Conservation (phyloP, 2,113 vertebrate genomes). For the Mobula hypostoma region DNA sequence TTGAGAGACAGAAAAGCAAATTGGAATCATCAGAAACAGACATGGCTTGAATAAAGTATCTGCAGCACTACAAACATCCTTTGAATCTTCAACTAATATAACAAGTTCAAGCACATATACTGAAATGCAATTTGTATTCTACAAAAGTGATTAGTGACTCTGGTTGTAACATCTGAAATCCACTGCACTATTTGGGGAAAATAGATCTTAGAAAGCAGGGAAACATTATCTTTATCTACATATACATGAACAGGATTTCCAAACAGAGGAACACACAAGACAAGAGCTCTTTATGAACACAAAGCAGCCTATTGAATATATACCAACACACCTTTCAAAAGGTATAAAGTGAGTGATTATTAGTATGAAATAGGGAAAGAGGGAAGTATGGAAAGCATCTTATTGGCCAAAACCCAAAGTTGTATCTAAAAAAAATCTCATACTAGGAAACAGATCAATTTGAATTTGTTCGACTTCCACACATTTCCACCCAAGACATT, state of each 20-base stretch:
- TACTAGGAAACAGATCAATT: neutral
- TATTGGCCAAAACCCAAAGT: neutral
- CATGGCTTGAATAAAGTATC: neutral
- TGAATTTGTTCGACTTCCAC: neutral
- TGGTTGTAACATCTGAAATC: neutral
- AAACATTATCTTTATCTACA: neutral
- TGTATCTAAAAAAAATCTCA: neutral
- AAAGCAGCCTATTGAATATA: neutral
- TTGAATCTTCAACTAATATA: neutral
- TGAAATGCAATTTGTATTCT: neutral
- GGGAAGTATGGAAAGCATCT: neutral
- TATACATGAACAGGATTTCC: neutral
- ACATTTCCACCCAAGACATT: neutral
- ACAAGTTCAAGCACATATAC: neutral
- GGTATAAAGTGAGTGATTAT: neutral
- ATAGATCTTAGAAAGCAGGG: neutral
- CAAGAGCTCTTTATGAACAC: neutral
- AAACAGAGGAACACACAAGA: neutral
- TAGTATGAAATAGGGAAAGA: neutral
- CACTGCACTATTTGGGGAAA: neutral
- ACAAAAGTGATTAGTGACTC: neutral
- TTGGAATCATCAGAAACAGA: neutral
- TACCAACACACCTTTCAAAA: neutral
- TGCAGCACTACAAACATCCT: neutral
- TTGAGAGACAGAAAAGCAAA: slow-evolving; percentile 47